phyloP scores from a whole-genome alignment of 2,888 invertebrate species.

The Epirrhoe tristata region DNA sequence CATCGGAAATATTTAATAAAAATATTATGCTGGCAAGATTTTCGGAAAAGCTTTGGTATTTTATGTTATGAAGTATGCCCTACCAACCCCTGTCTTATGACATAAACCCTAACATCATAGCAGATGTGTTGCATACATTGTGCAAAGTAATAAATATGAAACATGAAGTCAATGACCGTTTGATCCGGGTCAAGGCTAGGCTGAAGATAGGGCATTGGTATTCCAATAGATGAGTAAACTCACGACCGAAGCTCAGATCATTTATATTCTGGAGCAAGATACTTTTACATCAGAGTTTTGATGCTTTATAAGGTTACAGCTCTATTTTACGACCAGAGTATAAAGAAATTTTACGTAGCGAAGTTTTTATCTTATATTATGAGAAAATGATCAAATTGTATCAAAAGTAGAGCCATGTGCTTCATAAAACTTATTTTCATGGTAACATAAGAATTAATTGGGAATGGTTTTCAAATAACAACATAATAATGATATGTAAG shows the following conservation, averaged over 20 bases:
- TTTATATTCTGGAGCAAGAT: constrained; percentile 42
- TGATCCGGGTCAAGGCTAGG: constrained; percentile 53
- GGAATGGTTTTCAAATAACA: neutral
- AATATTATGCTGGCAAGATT: constrained; percentile 8
- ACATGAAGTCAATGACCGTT: constrained; percentile 49
- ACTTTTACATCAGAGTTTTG: constrained; percentile 22
- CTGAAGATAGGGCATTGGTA: constrained; percentile 39
- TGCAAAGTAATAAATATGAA: constrained; percentile 5
- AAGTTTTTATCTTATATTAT: neutral
- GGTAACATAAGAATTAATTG: neutral
- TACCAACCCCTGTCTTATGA: constrained; percentile 4
- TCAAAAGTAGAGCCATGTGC: neutral
- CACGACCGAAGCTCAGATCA: constrained; percentile 33
- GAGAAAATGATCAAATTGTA: neutral
- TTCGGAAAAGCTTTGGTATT: constrained; percentile 3
- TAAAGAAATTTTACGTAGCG: neutral
- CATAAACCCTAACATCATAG: constrained; percentile 1
- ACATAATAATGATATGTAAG: constrained; percentile 3
- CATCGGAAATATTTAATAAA: constrained; percentile 26
- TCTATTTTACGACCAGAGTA: constrained; percentile 8
- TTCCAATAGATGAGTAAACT: constrained; percentile 29
- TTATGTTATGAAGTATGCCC: constrained; percentile 8
- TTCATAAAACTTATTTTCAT: no score
- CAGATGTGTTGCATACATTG: neutral
- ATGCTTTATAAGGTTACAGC: constrained; percentile 14